Base-by-base conservation (phyloP, 2,888 invertebrate species). In the Tetanocera ferruginea region DNA sequence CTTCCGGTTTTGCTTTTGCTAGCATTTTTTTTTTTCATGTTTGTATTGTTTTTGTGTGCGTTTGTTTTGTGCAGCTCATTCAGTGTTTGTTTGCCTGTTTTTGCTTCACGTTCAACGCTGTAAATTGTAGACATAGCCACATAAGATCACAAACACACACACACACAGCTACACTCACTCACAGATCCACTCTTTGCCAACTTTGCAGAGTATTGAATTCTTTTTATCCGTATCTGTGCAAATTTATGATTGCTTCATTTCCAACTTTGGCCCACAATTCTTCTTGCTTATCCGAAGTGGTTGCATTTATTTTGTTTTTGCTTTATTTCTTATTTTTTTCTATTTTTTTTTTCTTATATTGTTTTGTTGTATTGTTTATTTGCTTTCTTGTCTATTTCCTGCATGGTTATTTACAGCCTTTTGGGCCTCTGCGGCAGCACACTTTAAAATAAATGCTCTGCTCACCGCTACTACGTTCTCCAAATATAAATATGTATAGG, bases 231-330 rank as follows among this genome's bases (percentile, higher is more conserved):
- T 80, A 87, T 87, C 87, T 87, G 86, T 88, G 88, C 86, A 87
- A 88, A 88, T 88, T 88, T 88, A 88, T 88, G 88, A 88, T 86
- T 88, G 87, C 85, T 87, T 87, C 87, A 88, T 88, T 88, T 87
- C 87, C 87, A 86, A 85, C 86, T 84, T 87, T 82, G 80, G 76
- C 78, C 78, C 81, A 82, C 81, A 80, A 77, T 81, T 80, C 81
- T 80, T 80, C 80, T 72, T 82, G 80, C 77, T 81, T 83, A 80
- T 80, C 80, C 80, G 78, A 49, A 70, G 51, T 71, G 55, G 17
- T 34, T 57, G 51, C n/a, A 60, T 62, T 67, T 72, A 19, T 37
- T 73, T 34, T 57, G 55, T 60, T 49, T 64, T 23, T 31, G n/a
- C n/a, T 19, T 67, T 71, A 28, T 28, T 51, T 25, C 23, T 28